Base-by-base conservation (phyloP, 53 echinoderm and acorn worm genomes). In the Echinometra lucunter region DNA sequence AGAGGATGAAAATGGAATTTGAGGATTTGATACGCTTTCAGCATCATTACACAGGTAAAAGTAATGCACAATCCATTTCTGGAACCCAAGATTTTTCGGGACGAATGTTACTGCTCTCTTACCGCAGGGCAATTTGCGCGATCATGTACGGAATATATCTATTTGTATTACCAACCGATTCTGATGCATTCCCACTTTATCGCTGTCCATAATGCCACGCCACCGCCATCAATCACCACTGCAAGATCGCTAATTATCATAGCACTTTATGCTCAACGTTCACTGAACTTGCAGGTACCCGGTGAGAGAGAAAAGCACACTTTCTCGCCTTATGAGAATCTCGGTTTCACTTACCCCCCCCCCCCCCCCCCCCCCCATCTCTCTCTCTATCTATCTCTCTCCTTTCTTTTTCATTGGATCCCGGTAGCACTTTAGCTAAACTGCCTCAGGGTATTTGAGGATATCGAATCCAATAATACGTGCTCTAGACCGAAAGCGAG, bases 401-500 rank as follows among this genome's bases (percentile, higher is more conserved):
- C 82, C 23, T 25, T 19, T 45, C 25, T 27, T 85, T 37, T 85
- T 85, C 45, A 47, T 85, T 85, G 45, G 47, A 89, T 60, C 58
- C 89, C 58, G 89, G 35, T 60, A 89, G 89, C 89, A 89, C 89
- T 89, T 89, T 89, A 89, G 58, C 89, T 53, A 89, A 58, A 89
- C 89, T 58, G 89, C 89, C 60, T 37, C 63, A 9, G 89, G 89
- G 37, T 89, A 89, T 89, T 89, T 60, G 60, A 89, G 58, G 89
- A 89, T 89, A 89, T 91, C 45, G 45, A 91, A 69, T 91, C 69
- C 91, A 69, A 91, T 91, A 91, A 91, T 66, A 91, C 91, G 91
- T 91, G 91, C 91, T 91, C 17, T 45, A 69, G 60, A 91, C 66
- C 30, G 91, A 66, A 66, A 91, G 91, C 91, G 91, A 67, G 91